Evolutionary conservation across 2,113 vertebrate species (phyloP).

Genomic region (Engystomops pustulosus): DNA sequence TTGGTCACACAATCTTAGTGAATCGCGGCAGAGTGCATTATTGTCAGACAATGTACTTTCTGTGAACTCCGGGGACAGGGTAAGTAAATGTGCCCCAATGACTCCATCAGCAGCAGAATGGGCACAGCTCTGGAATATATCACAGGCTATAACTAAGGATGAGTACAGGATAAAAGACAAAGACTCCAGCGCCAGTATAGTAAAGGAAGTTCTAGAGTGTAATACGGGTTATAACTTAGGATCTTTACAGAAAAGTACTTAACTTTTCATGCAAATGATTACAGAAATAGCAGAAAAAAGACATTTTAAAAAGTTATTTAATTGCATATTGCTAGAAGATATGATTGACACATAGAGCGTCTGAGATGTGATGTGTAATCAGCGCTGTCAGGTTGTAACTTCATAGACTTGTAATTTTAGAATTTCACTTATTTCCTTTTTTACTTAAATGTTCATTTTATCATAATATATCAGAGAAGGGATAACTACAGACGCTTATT

Average conservation of each 20-base stretch:
- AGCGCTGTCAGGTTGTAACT: neutral
- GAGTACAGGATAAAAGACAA: no score
- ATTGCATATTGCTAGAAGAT: neutral
- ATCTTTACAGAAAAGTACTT: neutral
- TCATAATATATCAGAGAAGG: neutral
- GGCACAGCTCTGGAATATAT: no score
- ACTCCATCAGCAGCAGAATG: no score
- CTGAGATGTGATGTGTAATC: slow-evolving; percentile 1
- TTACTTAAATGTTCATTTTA: neutral
- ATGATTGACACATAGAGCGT: neutral
- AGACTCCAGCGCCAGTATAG: no score
- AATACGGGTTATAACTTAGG: neutral
- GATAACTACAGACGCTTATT: neutral
- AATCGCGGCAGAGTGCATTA: no score
- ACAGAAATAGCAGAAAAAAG: neutral
- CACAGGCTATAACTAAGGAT: no score
- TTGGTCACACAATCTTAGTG: no score
- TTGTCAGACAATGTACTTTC: no score
- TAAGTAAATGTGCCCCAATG: no score
- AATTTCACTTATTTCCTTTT: neutral
- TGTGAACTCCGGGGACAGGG: no score
- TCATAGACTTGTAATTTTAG: neutral
- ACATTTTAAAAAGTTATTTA: neutral
- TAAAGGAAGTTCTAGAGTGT: neutral
- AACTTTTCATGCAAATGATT: neutral